Percentiles rank a stretch among this genome's conserved stretches.
phyloP scores from a whole-genome alignment of 2,113 vertebrate genomes.

The Ceuthmochares aereus region DNA sequence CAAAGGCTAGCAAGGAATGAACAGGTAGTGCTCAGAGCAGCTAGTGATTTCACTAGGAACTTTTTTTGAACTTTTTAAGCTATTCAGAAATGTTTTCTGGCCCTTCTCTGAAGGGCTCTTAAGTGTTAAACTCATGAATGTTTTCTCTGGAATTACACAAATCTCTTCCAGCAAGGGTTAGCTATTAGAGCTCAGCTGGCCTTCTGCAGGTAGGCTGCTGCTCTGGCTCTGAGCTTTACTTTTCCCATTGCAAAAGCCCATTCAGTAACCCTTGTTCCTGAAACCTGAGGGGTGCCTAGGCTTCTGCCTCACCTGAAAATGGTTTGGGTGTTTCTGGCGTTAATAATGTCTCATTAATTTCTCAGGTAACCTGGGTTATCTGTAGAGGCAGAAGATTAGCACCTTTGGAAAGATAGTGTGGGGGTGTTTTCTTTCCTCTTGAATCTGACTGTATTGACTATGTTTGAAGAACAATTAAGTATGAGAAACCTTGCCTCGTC shows the following conservation, averaged over 20 bases:
- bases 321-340: not conserved
- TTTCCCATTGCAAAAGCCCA: not conserved
- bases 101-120: not conserved
- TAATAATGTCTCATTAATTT: not conserved
- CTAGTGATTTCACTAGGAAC: too few species aligned
- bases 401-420: not conserved
- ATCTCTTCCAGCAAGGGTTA: not conserved
- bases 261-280: not conserved
- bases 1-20: not conserved
- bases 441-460: not conserved
- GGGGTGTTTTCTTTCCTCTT: not conserved
- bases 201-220: not conserved
- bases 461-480: not conserved
- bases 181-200: fast-evolving
- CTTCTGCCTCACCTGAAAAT: not conserved
- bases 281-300: not conserved
- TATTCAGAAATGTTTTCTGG: not conserved
- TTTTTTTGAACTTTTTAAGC: not conserved
- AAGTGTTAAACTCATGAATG: not conserved
- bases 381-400: not conserved
- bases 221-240: not conserved
- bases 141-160: not conserved
- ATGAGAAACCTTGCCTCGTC: not conserved
- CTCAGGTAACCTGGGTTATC: not conserved
- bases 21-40: not conserved